Evolutionary conservation across 2,113 vertebrate genomes (phyloP), one percentile per base, ranked within the genome.

Genomic region (Perca schrenkii): DNA sequence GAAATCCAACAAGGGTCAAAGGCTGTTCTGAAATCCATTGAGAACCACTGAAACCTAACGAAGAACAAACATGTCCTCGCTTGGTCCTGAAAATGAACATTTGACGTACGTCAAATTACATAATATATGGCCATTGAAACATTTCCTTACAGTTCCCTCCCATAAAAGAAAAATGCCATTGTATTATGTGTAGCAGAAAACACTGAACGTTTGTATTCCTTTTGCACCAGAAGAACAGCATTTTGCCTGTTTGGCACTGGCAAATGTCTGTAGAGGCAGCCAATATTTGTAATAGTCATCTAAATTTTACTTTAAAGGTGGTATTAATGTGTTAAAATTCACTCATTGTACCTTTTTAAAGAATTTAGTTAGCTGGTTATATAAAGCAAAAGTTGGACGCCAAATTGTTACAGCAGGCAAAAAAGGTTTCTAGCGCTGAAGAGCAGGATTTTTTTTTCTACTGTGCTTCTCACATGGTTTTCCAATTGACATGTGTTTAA

Each of bases 401-500:
- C 8, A 19, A 11, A 31, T 31, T 31, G 1, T 8, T 7, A 40
- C 1, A 0, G 13, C 46, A 46, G 50, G 56, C 21, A 34, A 52
- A 17, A 58, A 14, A 31, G 4, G n/a, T 22, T 22, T 46, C 12
- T 6, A 8, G 21, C 19, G 62, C 58, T 19, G 58, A 34, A 61
- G 16, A 17, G 28, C 4, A n/a, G 19, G 57, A 19, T 34, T 43
- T n/a, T 4, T 36, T 36, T 47, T 58, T 14, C 31, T 12, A 61
- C 43, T 16, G 47, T 21, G 7, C 4, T 28, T 7, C 21, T 71
- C 11, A 3, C 49, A 63, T 62, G 12, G 16, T 49, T 84, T 43
- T 4, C n/a, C 28, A 43, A 2, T 46, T 79, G 49, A 85, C 52
- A 63, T 76, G 16, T 64, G 61, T 74, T 74, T 25, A 61, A 40